phyloP scores from a whole-genome alignment of 1,140 invertebrate genomes.

The Marisa cornuarietis region DNA sequence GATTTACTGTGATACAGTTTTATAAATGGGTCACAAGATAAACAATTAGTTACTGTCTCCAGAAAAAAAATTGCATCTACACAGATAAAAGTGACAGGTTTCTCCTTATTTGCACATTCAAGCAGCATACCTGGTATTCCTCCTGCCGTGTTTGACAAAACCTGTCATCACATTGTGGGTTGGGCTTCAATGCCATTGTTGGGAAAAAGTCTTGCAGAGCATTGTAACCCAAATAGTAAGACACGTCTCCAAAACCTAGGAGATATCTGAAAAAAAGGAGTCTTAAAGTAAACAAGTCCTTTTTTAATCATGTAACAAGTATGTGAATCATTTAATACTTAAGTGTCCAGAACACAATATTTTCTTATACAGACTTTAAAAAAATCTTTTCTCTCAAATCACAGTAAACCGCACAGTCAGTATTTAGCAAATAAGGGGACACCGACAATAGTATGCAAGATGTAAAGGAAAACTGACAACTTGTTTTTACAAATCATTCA shows the following conservation, averaged over 20 bases:
- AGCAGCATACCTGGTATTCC: conserved; percentile 70
- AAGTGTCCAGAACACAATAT: no score
- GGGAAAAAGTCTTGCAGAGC: conserved; percentile 97
- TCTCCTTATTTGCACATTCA: neutral
- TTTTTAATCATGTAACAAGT: neutral
- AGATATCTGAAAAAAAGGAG: conserved; percentile 74
- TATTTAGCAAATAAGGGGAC: no score
- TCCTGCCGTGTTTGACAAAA: conserved; percentile 81
- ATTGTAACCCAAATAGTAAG: conserved; percentile 95
- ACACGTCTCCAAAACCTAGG: conserved; percentile 88
- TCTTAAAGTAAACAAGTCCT: no score
- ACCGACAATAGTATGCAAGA: no score
- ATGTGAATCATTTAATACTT: neutral
- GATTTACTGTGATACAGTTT: no score
- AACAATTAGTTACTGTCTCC: no score
- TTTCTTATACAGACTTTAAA: no score
- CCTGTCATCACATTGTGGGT: conserved; percentile 88
- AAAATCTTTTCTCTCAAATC: no score
- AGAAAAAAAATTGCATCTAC: neutral
- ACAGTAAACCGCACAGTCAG: no score
- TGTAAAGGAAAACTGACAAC: no score
- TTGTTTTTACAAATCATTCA: no score
- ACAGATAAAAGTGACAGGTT: neutral
- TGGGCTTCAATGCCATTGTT: conserved; percentile 90
- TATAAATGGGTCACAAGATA: no score